Conservation (phyloP, 2,888 invertebrate species). For the Microchrysa polita region DNA sequence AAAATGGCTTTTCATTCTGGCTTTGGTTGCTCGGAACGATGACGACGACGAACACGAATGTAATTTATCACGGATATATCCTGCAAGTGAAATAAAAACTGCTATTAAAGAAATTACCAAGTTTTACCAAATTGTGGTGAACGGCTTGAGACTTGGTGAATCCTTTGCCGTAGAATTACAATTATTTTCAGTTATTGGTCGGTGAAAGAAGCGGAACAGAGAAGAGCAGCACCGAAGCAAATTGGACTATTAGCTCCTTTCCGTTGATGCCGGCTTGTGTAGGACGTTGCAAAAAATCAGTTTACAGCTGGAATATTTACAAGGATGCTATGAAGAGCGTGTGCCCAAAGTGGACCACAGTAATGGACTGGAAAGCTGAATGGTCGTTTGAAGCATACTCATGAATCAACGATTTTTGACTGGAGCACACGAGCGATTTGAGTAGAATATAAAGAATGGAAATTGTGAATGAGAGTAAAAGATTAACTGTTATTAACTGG, state of each 20-base stretch:
- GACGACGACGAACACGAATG: conserved; percentile 11
- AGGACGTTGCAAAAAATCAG: not conserved
- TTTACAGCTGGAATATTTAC: too few species aligned
- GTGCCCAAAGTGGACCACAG: too few species aligned
- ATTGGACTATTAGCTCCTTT: not conserved
- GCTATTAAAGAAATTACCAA: conserved; percentile 26
- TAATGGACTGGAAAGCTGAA: too few species aligned
- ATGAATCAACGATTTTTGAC: too few species aligned
- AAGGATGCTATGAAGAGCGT: too few species aligned
- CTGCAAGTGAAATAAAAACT: conserved; percentile 26
- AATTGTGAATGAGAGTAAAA: too few species aligned
- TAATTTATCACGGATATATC: conserved; percentile 31
- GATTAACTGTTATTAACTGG: too few species aligned
- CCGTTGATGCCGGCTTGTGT: not conserved
- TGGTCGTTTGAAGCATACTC: too few species aligned
- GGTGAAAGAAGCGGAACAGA: not conserved
- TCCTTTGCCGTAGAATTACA: conserved; percentile 1
- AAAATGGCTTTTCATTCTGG: conserved; percentile 27
- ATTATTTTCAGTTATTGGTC: not conserved
- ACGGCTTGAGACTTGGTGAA: not conserved
- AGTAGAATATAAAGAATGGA: too few species aligned
- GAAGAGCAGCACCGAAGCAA: not conserved
- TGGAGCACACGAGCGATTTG: too few species aligned
- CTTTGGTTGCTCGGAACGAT: not conserved
- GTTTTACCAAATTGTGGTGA: conserved; percentile 12